Evolutionary conservation across 2,113 vertebrate genomes (phyloP).

Genomic region (Plotosus lineatus): DNA sequence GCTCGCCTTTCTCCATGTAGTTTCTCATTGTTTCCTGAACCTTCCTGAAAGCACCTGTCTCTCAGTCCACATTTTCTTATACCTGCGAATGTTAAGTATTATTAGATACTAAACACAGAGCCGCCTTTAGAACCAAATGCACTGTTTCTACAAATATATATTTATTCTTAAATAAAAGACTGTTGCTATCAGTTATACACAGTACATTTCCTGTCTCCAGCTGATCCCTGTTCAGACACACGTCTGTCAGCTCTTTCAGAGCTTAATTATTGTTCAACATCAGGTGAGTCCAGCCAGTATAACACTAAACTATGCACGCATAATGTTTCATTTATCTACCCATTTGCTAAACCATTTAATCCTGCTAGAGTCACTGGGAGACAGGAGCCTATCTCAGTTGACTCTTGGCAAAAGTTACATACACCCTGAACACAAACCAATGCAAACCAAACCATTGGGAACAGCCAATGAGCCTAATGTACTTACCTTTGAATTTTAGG

Average conservation of each 20-base stretch:
- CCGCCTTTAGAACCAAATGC: not conserved
- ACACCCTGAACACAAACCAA: too few species aligned
- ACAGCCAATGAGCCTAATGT: too few species aligned
- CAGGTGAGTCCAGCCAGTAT: slow-evolving; percentile 4
- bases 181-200: not conserved
- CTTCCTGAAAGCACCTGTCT: not conserved
- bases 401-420: too few species aligned
- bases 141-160: not conserved
- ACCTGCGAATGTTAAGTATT: not conserved
- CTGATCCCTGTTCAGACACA: not conserved
- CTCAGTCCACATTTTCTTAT: not conserved
- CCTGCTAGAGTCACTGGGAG: too few species aligned
- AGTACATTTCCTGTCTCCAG: not conserved
- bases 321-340: too few species aligned
- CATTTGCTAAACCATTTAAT: too few species aligned
- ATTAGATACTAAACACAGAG: not conserved
- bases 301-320: not conserved
- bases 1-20: not conserved
- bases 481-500: too few species aligned
- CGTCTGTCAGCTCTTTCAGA: not conserved
- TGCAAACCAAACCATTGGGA: too few species aligned
- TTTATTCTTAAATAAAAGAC: not conserved
- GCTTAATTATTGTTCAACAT: slow-evolving; percentile 15
- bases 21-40: not conserved
- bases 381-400: too few species aligned